Evolutionary conservation across 2,797 vertebrate species (phyloP).

Genomic region (Tolypeutes matacus): DNA sequence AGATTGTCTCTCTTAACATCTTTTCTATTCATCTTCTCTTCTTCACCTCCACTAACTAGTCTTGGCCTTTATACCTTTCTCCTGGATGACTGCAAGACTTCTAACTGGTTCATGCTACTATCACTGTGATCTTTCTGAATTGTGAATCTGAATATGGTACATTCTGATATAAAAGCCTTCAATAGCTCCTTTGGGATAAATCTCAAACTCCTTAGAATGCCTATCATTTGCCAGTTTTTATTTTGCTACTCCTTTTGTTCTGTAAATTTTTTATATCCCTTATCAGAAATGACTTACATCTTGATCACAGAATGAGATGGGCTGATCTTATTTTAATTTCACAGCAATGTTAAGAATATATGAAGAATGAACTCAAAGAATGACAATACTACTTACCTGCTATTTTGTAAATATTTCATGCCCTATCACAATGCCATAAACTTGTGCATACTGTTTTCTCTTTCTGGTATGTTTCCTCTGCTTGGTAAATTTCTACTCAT

Average conservation of each 20-base stretch:
- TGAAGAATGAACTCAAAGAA: conserved; percentile 10
- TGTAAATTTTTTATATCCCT: not conserved
- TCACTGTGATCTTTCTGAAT: not conserved
- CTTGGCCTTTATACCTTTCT: not conserved
- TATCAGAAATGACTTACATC: not conserved
- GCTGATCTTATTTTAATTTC: not conserved
- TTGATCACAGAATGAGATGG: not conserved
- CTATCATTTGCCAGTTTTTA: not conserved
- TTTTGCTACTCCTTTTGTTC: not conserved
- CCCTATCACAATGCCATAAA: not conserved
- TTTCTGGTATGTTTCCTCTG: not conserved
- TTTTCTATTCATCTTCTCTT: not conserved
- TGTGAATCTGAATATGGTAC: not conserved
- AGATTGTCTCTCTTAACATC: not conserved
- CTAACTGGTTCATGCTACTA: too few relatives aligned
- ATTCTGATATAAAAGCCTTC: not conserved
- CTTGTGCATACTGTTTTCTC: not conserved
- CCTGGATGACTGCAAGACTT: not conserved
- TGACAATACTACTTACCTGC: not conserved
- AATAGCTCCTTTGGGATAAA: not conserved
- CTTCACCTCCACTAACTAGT: not conserved
- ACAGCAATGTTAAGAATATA: not conserved
- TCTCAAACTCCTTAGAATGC: not conserved
- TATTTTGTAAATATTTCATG: not conserved
- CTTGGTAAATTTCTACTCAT: not conserved